Percentiles rank a stretch among this genome's conserved stretches.
Conservation (phyloP, 2,113 vertebrate genomes). For the Pelecanoides urinatrix region DNA sequence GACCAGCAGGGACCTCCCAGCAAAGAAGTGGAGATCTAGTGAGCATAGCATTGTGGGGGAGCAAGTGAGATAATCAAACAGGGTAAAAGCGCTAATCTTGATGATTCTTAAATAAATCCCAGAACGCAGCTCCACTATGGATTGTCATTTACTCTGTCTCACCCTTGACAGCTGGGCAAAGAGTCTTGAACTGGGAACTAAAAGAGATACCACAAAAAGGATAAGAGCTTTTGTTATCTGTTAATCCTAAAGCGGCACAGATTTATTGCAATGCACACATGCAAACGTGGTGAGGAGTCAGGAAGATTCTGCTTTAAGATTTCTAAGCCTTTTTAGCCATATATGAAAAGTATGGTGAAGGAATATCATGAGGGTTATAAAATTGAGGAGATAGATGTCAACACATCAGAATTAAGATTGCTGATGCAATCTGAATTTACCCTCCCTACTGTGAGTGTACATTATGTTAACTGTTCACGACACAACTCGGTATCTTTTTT, state of each 20-base stretch:
- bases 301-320: background rate
- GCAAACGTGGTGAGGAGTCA: background rate
- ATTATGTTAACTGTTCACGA: background rate
- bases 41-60: fast-evolving
- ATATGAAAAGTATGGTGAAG: background rate
- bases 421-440: background rate
- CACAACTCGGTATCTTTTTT: background rate
- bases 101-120: background rate
- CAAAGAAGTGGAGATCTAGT: background rate
- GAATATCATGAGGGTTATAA: background rate
- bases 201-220: background rate
- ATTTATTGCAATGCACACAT: background rate
- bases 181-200: background rate
- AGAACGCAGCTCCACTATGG: background rate
- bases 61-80: background rate
- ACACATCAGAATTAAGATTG: background rate
- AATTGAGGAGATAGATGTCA: background rate
- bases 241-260: background rate
- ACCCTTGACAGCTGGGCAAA: background rate
- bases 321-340: background rate
- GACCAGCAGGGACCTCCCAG: background rate
- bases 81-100: background rate
- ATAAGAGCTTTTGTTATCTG: background rate
- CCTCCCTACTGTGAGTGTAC: background rate
- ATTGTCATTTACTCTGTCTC: background rate